These are phyloP conservation scores for Trachymyrmex septentrionalis DNA, from an alignment of 1,140 invertebrate genomes.

Conservation along the genomic window DNA sequence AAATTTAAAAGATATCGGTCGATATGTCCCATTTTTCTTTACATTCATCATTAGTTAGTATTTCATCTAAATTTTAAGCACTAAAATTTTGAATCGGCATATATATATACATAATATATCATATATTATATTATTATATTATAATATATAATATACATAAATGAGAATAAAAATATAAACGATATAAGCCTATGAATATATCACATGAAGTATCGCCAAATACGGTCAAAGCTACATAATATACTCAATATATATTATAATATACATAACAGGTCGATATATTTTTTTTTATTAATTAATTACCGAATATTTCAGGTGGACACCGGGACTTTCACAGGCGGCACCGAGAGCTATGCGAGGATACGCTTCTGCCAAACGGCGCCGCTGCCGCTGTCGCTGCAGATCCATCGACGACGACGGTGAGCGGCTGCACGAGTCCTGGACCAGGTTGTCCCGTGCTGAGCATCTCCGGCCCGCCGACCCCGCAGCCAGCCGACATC, in stretches of 20 bases:
- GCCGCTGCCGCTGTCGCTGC: slow-evolving; percentile 41
- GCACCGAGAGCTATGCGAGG: slow-evolving; percentile 90
- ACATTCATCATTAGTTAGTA: no score
- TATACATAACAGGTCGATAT: not conserved
- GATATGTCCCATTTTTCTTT: not conserved
- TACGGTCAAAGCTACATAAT: no score
- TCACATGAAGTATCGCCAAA: no score
- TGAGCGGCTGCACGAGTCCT: slow-evolving; percentile 78
- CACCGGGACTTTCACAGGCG: slow-evolving; percentile 90
- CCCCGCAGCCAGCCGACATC: slow-evolving; percentile 87
- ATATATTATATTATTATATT: no score
- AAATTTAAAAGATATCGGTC: not conserved
- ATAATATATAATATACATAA: no score
- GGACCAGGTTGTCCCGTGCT: slow-evolving; percentile 80
- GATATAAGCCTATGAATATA: no score
- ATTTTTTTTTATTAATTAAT: not conserved
- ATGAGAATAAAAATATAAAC: no score
- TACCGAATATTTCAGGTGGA: slow-evolving; percentile 87
- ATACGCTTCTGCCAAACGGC: slow-evolving; percentile 86
- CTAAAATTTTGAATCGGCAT: not conserved
- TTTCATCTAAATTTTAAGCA: no score
- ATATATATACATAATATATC: not conserved
- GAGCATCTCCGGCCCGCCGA: slow-evolving; percentile 76
- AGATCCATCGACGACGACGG: slow-evolving; percentile 63
- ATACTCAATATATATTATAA: no score